A percentile compares a stretch with the other conserved stretches of the same genome.
phyloP scores from a whole-genome alignment of 2,797 vertebrate species.

The Graptemys geographica region DNA sequence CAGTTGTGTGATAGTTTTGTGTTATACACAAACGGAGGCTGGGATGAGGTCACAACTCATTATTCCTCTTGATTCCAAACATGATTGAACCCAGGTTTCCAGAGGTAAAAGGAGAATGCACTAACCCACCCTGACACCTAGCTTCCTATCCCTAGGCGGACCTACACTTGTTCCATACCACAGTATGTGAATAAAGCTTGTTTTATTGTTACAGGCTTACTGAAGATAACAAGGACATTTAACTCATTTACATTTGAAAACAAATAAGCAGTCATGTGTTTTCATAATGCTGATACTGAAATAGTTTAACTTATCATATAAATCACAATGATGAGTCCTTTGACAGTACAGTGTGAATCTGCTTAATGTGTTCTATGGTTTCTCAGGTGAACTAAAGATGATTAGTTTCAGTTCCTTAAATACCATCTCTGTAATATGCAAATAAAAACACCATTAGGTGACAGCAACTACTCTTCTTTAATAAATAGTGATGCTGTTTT shows the following conservation, averaged over 20 bases:
- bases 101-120: neutral
- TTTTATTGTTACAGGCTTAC: neutral
- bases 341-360: neutral
- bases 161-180: neutral
- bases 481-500: neutral
- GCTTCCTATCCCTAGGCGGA: neutral
- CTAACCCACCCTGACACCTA: neutral
- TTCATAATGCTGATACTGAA: neutral
- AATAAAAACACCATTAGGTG: neutral
- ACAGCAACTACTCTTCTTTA: neutral
- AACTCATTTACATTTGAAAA: neutral
- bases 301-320: neutral
- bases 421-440: constrained; percentile 2
- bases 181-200: neutral
- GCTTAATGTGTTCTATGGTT: neutral
- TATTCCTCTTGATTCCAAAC: neutral
- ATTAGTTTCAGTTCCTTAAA: neutral
- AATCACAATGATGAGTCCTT: neutral
- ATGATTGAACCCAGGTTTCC: neutral
- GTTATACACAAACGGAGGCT: neutral
- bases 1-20: neutral
- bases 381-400: neutral
- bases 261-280: neutral
- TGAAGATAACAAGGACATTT: neutral
- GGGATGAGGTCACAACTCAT: neutral